A percentile compares a stretch with the other conserved stretches of the same genome.
Evolutionary conservation across 2,113 vertebrate genomes (phyloP).

Genomic region (Alethe castanea): DNA sequence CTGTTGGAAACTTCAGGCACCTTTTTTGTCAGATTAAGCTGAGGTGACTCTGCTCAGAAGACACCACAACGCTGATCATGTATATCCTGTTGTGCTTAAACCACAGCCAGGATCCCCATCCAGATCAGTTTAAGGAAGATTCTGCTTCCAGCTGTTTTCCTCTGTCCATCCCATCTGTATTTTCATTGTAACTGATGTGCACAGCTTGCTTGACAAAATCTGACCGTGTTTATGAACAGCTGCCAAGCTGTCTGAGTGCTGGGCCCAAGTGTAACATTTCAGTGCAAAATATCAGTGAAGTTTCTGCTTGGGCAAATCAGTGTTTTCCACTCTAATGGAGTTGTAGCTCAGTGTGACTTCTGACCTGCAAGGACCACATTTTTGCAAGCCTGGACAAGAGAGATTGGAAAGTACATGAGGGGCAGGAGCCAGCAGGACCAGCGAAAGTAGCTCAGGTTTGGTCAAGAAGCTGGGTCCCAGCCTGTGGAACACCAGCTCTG

Average conservation of each 20-base stretch:
- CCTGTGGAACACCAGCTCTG: neutral
- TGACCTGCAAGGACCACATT: neutral
- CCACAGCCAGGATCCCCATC: neutral
- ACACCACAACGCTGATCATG: neutral
- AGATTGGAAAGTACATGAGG: neutral
- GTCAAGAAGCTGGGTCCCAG: neutral
- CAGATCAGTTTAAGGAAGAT: neutral
- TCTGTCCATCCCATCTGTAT: neutral
- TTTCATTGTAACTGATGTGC: neutral
- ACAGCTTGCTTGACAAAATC: neutral
- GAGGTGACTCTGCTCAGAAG: neutral
- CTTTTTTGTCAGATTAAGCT: neutral
- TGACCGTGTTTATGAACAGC: neutral
- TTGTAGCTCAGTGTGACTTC: neutral
- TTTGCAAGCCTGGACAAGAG: neutral
- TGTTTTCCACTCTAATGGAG: neutral
- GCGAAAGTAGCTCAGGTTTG: rapidly evolving
- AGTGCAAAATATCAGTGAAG: neutral
- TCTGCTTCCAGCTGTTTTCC: neutral
- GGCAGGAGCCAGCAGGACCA: neutral
- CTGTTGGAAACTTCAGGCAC: neutral
- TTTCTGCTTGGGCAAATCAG: neutral
- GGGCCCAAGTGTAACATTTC: neutral
- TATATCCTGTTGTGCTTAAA: neutral
- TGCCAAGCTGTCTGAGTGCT: neutral